phyloP scores from a whole-genome alignment of 2,113 vertebrate genomes.

The Saccopteryx bilineata region DNA sequence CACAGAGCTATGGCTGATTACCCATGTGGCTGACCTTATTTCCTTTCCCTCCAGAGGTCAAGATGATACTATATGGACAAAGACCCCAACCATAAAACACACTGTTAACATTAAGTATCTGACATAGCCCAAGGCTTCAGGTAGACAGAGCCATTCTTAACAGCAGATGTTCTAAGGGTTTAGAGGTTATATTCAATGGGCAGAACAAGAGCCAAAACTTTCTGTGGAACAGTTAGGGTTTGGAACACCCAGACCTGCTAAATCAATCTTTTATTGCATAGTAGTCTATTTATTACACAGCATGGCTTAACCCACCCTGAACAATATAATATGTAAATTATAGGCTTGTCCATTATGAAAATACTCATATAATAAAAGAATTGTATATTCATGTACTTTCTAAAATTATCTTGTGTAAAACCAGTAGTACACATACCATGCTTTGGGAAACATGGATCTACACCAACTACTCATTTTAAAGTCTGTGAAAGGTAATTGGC shows the following conservation, averaged over 20 bases:
- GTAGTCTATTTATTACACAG: not conserved
- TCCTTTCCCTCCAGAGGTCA: not conserved
- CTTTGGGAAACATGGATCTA: not conserved
- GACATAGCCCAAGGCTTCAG: not conserved
- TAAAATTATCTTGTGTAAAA: not conserved
- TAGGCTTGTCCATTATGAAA: constrained; percentile 23
- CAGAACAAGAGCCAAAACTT: not conserved
- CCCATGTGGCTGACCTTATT: not conserved
- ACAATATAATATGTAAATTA: constrained; percentile 11
- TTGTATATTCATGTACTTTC: not conserved
- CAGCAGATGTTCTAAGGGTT: not conserved
- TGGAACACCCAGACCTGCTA: not conserved
- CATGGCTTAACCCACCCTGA: not conserved
- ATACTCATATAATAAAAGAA: not conserved
- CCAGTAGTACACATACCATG: not conserved
- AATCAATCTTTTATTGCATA: not conserved
- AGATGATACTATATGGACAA: not conserved
- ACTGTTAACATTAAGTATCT: not conserved
- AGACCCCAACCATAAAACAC: not conserved
- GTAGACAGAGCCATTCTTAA: constrained; percentile 11
- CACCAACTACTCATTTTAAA: not conserved
- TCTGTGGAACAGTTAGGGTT: not conserved
- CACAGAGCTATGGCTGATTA: not conserved
- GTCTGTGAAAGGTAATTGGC: not conserved
- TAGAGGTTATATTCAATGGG: not conserved